Base-by-base conservation (phyloP, 2,113 vertebrate genomes). In the Eclectus roratus region DNA sequence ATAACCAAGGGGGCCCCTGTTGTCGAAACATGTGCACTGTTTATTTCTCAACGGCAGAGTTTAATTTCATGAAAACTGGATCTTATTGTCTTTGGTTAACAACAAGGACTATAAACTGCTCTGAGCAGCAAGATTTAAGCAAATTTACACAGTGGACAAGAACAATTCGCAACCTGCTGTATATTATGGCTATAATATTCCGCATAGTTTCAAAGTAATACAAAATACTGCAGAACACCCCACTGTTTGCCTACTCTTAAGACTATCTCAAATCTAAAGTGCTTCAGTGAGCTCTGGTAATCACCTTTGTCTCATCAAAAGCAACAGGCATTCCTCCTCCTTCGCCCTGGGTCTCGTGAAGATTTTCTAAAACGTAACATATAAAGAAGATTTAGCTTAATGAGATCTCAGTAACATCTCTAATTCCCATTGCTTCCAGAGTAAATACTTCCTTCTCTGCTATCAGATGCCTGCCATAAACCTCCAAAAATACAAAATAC, bases 291-390 rank as follows among this genome's bases (percentile, higher is more conserved):
- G 65, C 64, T 84, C 55, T 76, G 39, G 29, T 78, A 92, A 96
- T 89, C 77, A 87, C 12, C 73, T 58, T 47, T 35, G 23, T 47
- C 89, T 92, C 91, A 89, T 94, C 86, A 91, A 92, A 94, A 91
- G 65, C 83, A 84, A 93, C 47, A 91, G 65, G 69, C 61, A 65
- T 81, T 81, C 70, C 58, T 94, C 73, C 41, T 79, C 74, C 65
- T 94, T 90, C 1, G 0, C 52, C 52, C n/a, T 79, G 65, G 27
- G 60, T 84, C 86, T 74, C 7, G 0, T 17, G 28, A 91, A 94
- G 43, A 80, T 84, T 72, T 93, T 84, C 56, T 79, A 79, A 89
- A 83, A 64, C 24, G 11, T 52, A 84, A 79, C 52, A 64, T 6
- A 29, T 64, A 81, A 92, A 81, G 82, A 92, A 90, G 72, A 91